A percentile compares a stretch with the other conserved stretches of the same genome.
Evolutionary conservation across 2,888 invertebrate species (phyloP).

Genomic region (Dicyrtoma fusca): DNA sequence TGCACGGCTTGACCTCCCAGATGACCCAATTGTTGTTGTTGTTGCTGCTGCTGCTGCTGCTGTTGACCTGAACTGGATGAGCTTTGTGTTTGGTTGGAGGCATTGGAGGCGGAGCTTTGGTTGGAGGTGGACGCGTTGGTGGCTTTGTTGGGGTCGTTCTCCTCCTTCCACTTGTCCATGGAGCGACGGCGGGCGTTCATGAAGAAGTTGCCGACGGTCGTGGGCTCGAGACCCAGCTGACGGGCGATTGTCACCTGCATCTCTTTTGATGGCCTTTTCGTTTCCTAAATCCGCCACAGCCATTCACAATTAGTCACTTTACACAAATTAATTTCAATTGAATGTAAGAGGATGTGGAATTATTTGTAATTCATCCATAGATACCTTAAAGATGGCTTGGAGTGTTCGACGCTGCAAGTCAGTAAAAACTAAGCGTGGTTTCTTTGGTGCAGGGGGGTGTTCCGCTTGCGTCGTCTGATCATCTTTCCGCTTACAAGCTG

Average conservation of each 20-base stretch:
- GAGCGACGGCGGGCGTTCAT: conserved; percentile 99
- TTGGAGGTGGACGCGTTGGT: conserved; percentile 29
- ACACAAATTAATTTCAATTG: conserved; percentile 49
- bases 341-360: not conserved
- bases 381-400: conserved; percentile 99
- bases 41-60: conserved; percentile 35
- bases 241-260: conserved; percentile 99
- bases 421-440: conserved; percentile 99
- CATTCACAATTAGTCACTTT: too few species aligned
- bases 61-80: conserved; percentile 42
- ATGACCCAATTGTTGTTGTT: conserved; percentile 31
- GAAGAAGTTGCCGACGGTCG: conserved; percentile 99
- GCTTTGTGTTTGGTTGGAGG: conserved; percentile 43
- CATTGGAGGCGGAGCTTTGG: conserved; percentile 32
- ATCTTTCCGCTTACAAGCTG: conserved; percentile 96
- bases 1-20: conserved; percentile 44
- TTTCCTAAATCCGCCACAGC: too few species aligned
- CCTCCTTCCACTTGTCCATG: conserved; percentile 98
- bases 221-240: conserved; percentile 93
- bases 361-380: too few species aligned
- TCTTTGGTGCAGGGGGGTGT: conserved; percentile 85
- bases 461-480: conserved; percentile 77
- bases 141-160: conserved; percentile 65
- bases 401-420: conserved; percentile 99
- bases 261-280: conserved; percentile 98